phyloP scores from a whole-genome alignment of 2,797 vertebrate genomes.

The Botia kubotai region DNA sequence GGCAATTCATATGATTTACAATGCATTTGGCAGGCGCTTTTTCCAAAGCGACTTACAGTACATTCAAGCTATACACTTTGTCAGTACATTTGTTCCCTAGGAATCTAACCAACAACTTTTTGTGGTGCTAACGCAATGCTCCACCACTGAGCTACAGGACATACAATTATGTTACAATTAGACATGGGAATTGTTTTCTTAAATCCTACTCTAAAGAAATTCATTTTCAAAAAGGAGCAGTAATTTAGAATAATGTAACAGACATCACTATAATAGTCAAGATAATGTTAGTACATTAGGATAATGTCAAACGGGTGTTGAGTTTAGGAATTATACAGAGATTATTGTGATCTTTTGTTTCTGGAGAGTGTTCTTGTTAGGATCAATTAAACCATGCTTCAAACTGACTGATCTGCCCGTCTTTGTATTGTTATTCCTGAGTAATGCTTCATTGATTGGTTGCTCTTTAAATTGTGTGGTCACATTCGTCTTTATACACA shows the following conservation, averaged over 20 bases:
- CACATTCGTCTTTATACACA: not conserved
- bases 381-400: not conserved
- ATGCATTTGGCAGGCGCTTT: too few species aligned
- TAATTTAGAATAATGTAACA: not conserved
- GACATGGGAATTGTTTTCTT: not conserved
- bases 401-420: not conserved
- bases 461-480: not conserved
- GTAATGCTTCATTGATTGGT: not conserved
- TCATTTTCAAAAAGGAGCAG: not conserved
- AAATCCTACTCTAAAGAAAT: not conserved
- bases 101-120: too few species aligned
- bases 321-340: not conserved
- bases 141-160: too few species aligned
- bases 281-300: slow-evolving; percentile 13
- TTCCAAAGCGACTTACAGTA: too few species aligned
- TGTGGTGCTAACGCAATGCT: too few species aligned
- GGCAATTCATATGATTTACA: not conserved
- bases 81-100: too few species aligned
- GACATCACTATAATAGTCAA: slow-evolving; percentile 6
- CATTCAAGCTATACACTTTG: too few species aligned
- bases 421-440: not conserved
- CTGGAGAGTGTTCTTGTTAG: not conserved
- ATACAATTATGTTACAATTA: too few species aligned
- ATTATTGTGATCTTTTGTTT: not conserved
- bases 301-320: slow-evolving; percentile 23